Evolutionary conservation across 2,797 vertebrate species (phyloP), one percentile per base, ranked within the genome.

Genomic region (Etheostoma nigrum): DNA sequence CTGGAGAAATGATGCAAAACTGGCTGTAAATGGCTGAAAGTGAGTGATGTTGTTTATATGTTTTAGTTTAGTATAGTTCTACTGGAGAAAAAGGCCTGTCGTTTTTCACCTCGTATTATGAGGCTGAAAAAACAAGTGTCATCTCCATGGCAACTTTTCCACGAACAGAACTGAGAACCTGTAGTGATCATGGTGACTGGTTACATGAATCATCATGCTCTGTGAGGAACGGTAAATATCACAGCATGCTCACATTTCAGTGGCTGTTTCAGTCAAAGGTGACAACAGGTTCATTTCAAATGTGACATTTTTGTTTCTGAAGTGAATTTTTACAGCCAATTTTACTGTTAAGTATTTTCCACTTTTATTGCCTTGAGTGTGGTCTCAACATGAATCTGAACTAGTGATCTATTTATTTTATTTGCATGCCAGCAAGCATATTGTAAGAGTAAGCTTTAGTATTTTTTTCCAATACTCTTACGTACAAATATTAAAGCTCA

Each of bases 71-170:
- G 27, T 27, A 4, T 27, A 55, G 42, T 69, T 73, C 66, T n/a
- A 40, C 18, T 3, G 2, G 25, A 65, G 19, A 40, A 68, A 64
- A 27, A 60, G 21, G 62, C 44, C 30, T 27, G 25, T 64, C 81
- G 33, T 59, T 73, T 79, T 78, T 87, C 70, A 61, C 27, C 49
- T 36, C 42, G 72, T 10, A 71, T 59, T 59, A 75, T 58, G 33
- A 59, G 49, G 49, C 49, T 55, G 42, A 59, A 58, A 67, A 64
- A 55, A 25, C 42, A 67, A 72, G 49, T 81, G 74, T 66, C 40
- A 64, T 88, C 76, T 77, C 83, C 78, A 87, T 90, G 78, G 80
- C 66, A 84, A 88, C 78, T 60, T 49, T 52, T 51, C 60, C 75
- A 78, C 68, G 86, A 89, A 86, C 71, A 83, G 65, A 74, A 74